Evolutionary conservation across 2,888 invertebrate species (phyloP).

Genomic region (Drosophila percnosoma): DNA sequence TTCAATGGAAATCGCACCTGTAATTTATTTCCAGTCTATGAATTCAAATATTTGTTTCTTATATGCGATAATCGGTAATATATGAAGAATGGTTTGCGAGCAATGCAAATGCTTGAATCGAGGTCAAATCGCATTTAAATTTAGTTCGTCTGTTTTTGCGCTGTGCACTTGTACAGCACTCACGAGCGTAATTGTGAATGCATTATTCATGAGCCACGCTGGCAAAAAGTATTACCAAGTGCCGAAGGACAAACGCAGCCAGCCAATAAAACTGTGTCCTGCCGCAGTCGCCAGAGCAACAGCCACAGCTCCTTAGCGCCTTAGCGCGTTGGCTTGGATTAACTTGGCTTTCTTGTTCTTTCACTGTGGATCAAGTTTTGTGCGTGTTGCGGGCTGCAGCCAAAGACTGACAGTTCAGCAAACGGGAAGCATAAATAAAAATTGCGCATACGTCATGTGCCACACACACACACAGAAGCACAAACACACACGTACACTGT

Average conservation of each 20-base stretch:
- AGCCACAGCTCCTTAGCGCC: slow-evolving; percentile 1
- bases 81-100: neutral
- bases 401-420: slow-evolving; percentile 51
- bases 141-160: neutral
- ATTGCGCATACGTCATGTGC: slow-evolving; percentile 72
- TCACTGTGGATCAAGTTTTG: slow-evolving; percentile 26
- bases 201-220: slow-evolving; percentile 71
- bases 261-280: slow-evolving; percentile 71
- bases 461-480: slow-evolving; percentile 15
- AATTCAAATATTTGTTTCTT: neutral
- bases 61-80: neutral
- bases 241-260: slow-evolving; percentile 48
- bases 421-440: slow-evolving; percentile 60
- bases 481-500: neutral
- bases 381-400: slow-evolving; percentile 25
- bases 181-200: slow-evolving; percentile 74
- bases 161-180: slow-evolving; percentile 39
- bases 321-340: slow-evolving; percentile 8
- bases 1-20: neutral
- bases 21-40: neutral
- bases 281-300: neutral
- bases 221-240: slow-evolving; percentile 44
- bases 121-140: neutral
- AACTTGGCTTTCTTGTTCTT: slow-evolving; percentile 6
- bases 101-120: neutral